Conservation (phyloP, 2,797 vertebrate genomes). For the Labeo calbasu region DNA sequence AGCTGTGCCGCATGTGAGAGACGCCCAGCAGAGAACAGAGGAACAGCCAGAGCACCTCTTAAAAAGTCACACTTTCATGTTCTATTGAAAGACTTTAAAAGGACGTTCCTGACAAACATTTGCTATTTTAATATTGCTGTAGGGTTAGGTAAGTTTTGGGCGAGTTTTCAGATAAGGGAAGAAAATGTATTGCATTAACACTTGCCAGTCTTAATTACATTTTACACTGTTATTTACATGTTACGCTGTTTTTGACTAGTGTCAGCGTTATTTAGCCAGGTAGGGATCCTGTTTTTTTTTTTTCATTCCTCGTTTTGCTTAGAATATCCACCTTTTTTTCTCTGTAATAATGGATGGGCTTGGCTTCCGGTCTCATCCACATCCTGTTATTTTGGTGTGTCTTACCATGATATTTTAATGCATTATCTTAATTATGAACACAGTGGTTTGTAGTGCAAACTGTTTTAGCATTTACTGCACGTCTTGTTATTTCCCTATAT, state of each 20-base stretch:
- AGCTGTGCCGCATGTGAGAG: constrained; percentile 28
- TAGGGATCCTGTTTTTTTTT: neutral
- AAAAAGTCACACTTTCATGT: constrained; percentile 26
- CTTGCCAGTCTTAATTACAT: neutral
- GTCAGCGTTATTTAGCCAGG: neutral
- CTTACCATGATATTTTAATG: no score
- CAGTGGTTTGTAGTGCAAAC: no score
- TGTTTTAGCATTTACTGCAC: no score
- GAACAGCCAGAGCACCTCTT: constrained; percentile 25
- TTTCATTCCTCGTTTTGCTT: neutral
- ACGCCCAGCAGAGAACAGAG: constrained; percentile 28
- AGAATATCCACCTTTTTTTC: neutral
- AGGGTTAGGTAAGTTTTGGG: neutral
- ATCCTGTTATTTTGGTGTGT: no score
- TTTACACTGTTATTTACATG: neutral
- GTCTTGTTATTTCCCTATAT: no score
- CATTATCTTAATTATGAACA: no score
- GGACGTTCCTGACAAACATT: constrained; percentile 21
- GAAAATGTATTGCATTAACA: neutral
- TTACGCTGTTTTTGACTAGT: no score
- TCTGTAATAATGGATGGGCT: no score
- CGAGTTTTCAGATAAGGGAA: neutral
- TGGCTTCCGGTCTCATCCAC: no score
- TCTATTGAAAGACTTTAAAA: constrained; percentile 20
- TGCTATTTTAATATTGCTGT: constrained; percentile 7